Conservation (phyloP, 2,797 vertebrate species). For the Chaunax sp. region DNA sequence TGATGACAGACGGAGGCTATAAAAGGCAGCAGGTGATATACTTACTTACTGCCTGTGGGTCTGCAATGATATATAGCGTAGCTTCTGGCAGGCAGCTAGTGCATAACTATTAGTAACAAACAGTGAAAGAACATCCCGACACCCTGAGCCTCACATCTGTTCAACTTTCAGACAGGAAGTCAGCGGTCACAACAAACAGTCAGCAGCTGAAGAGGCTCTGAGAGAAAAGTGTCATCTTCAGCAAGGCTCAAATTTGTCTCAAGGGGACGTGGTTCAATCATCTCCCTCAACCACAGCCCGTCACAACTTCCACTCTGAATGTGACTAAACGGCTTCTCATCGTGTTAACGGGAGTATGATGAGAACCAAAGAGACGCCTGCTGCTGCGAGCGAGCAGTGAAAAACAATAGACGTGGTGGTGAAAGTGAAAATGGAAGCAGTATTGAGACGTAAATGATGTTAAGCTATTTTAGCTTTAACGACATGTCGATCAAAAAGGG, state of each 20-base stretch:
- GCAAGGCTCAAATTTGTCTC: conserved; percentile 30
- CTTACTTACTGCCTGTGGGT: conserved; percentile 20
- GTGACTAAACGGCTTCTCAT: conserved; percentile 8
- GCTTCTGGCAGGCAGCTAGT: conserved; percentile 18
- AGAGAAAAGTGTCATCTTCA: conserved; percentile 46
- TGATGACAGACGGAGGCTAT: conserved; percentile 7
- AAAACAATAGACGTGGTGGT: conserved; percentile 5
- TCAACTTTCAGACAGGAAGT: conserved; percentile 65
- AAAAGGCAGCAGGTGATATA: conserved; percentile 30
- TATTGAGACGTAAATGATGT: background rate
- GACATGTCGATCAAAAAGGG: too few species aligned
- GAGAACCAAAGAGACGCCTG: conserved; percentile 3
- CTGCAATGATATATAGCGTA: conserved; percentile 16
- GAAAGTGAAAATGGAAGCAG: conserved; percentile 28
- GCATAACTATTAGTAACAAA: conserved; percentile 12
- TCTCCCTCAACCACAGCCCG: conserved; percentile 39
- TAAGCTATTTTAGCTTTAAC: background rate
- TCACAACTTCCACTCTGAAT: conserved; percentile 34
- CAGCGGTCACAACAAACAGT: conserved; percentile 45
- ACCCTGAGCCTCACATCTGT: conserved; percentile 17
- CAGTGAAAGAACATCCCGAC: conserved; percentile 20
- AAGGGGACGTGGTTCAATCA: conserved; percentile 37
- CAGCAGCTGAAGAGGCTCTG: conserved; percentile 24
- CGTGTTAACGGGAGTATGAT: background rate
- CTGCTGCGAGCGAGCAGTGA: background rate